These are phyloP conservation scores for Arctocebus calabarensis DNA, from an alignment of 2,797 vertebrate species.

Conservation along the genomic window DNA sequence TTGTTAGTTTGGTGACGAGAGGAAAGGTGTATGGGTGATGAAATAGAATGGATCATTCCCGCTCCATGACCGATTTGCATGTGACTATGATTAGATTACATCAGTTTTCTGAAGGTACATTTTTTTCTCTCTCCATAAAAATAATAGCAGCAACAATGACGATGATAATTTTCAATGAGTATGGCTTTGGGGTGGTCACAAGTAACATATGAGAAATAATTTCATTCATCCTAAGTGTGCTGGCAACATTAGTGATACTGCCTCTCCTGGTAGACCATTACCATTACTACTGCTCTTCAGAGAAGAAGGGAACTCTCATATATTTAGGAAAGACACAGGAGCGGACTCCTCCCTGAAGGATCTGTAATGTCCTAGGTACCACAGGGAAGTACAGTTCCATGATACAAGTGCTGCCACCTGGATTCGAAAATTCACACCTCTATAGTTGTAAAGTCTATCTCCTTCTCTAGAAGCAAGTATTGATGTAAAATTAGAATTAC, in stretches of 20 bases:
- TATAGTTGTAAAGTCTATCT: not conserved
- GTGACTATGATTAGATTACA: not conserved
- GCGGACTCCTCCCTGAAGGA: not conserved
- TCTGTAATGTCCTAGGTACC: not conserved
- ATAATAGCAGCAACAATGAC: not conserved
- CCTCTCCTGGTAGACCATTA: not conserved
- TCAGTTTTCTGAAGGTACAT: not conserved
- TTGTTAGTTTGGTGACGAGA: slow-evolving; percentile 33
- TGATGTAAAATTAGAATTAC: not conserved
- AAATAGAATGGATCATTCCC: not conserved
- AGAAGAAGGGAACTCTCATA: not conserved
- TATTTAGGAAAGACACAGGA: not conserved
- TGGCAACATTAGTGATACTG: not conserved
- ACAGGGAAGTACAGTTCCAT: not conserved
- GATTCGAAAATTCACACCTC: not conserved
- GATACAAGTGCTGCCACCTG: not conserved
- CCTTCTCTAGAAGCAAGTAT: not conserved
- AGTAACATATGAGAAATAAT: not conserved
- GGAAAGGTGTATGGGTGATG: not conserved
- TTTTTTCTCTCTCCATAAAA: not conserved
- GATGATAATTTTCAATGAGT: not conserved
- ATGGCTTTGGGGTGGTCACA: not conserved
- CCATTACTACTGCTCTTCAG: not conserved
- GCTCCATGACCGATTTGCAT: not conserved
- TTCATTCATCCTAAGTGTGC: not conserved